Evolutionary conservation across 2,113 vertebrate genomes (phyloP).

Genomic region (Corythoichthys intestinalis): DNA sequence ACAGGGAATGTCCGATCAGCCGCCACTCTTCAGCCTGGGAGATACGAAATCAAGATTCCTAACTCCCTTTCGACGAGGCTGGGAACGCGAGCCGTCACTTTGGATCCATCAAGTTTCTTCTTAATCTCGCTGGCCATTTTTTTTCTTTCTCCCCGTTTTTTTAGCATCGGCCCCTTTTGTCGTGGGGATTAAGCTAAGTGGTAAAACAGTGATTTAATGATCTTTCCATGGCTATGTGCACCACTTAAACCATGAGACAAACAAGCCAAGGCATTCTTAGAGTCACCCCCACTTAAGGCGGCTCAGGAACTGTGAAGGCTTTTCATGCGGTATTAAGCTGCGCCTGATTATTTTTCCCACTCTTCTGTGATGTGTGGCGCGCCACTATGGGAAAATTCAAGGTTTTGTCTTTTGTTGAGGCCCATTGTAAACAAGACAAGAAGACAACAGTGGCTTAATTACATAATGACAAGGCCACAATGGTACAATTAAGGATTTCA

Average conservation of each 20-base stretch:
- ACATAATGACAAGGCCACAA: constrained; percentile 45
- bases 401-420: constrained; percentile 54
- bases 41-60: constrained; percentile 60
- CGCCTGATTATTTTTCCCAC: constrained; percentile 57
- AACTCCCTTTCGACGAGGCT: constrained; percentile 67
- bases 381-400: constrained; percentile 65
- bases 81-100: constrained; percentile 75
- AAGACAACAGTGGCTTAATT: constrained; percentile 55
- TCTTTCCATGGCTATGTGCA: constrained; percentile 73
- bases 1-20: constrained; percentile 53
- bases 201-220: constrained; percentile 82
- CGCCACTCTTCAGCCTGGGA: constrained; percentile 44
- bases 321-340: constrained; percentile 62
- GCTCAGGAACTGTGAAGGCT: constrained; percentile 66
- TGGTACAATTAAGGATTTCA: background rate
- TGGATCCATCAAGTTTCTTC: constrained; percentile 72
- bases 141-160: constrained; percentile 56
- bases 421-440: constrained; percentile 53
- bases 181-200: constrained; percentile 75
- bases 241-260: constrained; percentile 72
- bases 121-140: constrained; percentile 65
- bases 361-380: constrained; percentile 52
- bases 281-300: constrained; percentile 68
- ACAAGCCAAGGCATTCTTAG: constrained; percentile 65
- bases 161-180: constrained; percentile 46